phyloP scores from a whole-genome alignment of 2,888 invertebrate genomes.

The Agrotis ipsilon region DNA sequence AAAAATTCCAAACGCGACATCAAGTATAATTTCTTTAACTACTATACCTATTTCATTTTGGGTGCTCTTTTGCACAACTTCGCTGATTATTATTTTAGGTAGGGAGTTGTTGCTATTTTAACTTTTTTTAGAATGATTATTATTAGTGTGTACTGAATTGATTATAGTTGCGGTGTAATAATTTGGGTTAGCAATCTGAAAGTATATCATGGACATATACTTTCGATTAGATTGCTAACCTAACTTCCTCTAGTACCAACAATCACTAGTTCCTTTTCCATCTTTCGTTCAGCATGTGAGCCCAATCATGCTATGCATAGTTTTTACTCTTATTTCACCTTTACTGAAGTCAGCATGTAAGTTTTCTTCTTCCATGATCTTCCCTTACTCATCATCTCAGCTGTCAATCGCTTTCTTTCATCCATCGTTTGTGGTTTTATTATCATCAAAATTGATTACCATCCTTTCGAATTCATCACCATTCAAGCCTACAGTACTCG shows the following conservation, averaged over 20 bases:
- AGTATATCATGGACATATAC: too few species aligned
- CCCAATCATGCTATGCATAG: too few species aligned
- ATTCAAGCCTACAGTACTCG: neutral
- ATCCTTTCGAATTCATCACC: neutral
- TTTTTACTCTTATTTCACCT: neutral
- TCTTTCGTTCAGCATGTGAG: neutral
- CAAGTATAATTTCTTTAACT: constrained; percentile 15
- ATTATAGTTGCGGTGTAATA: neutral
- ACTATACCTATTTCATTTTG: constrained; percentile 16
- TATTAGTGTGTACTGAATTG: too few species aligned
- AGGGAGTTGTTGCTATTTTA: neutral
- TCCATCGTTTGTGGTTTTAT: neutral
- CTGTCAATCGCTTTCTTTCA: neutral
- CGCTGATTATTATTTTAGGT: neutral
- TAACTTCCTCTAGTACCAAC: too few species aligned
- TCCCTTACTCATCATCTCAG: neutral
- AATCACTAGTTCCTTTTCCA: too few species aligned
- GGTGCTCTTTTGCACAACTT: neutral
- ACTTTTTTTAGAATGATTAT: neutral
- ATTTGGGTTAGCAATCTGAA: too few species aligned
- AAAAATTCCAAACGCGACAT: constrained; percentile 31
- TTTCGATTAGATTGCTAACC: too few species aligned
- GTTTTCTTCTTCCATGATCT: neutral
- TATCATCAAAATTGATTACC: neutral
- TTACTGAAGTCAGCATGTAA: neutral